Percentiles rank a stretch among this genome's conserved stretches.
These are phyloP conservation scores for Athene noctua DNA, from an alignment of 2,113 vertebrate species.

Conservation along the genomic window DNA sequence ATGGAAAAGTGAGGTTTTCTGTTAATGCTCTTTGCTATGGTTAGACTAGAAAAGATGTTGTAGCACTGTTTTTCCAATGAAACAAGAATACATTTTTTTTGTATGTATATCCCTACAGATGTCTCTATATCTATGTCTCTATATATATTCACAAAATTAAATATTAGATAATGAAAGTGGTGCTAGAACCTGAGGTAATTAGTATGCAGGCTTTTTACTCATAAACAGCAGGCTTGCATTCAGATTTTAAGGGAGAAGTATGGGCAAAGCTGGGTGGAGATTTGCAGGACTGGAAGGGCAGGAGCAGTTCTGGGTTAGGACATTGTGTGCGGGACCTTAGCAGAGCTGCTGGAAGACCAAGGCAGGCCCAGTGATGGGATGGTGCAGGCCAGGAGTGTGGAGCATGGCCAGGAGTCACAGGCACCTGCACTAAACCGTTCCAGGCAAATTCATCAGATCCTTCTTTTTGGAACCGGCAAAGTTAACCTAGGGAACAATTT, in stretches of 20 bases:
- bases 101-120: neutral
- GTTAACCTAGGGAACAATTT: neutral
- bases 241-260: neutral
- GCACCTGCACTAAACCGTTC: neutral
- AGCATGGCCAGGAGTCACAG: rapidly evolving
- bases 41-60: neutral
- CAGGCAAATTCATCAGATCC: neutral
- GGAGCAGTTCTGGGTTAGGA: neutral
- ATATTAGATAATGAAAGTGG: neutral
- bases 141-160: neutral
- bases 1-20: conserved; percentile 33
- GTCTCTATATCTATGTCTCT: neutral
- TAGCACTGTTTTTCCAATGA: neutral
- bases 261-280: neutral
- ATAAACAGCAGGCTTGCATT: neutral
- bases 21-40: neutral
- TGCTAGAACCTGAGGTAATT: neutral
- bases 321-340: neutral
- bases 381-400: neutral
- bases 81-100: neutral
- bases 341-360: neutral
- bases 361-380: neutral
- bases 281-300: neutral
- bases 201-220: neutral
- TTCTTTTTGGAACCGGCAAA: neutral